Percentiles rank a stretch among this genome's conserved stretches.
Conservation (phyloP, 2,113 vertebrate genomes). For the Rhea pennata region DNA sequence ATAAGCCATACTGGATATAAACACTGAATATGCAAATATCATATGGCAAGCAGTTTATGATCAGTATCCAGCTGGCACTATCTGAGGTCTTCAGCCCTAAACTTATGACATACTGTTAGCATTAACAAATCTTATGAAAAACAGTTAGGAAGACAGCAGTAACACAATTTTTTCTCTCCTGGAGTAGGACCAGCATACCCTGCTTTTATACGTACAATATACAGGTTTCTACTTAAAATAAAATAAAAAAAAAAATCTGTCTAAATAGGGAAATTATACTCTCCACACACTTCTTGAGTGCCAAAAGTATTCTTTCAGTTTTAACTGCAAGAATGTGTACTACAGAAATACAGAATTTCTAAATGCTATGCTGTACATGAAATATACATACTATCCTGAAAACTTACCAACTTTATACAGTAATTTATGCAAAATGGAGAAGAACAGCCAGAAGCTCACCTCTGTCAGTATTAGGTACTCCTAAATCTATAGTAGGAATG, state of each 20-base stretch:
- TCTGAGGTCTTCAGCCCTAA: not conserved
- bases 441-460: constrained; percentile 75
- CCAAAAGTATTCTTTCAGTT: not conserved
- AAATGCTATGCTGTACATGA: not conserved
- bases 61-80: not conserved
- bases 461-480: constrained; percentile 94
- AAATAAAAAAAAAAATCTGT: not conserved
- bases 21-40: not conserved
- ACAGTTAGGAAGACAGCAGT: not conserved
- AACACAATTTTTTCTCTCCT: not conserved
- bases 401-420: not conserved
- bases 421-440: not conserved
- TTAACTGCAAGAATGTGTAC: not conserved
- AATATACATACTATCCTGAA: not conserved
- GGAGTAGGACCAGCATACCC: not conserved
- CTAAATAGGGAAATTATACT: not conserved
- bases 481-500: constrained; percentile 91
- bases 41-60: not conserved
- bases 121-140: not conserved
- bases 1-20: not conserved
- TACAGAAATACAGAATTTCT: not conserved
- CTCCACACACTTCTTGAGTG: not conserved
- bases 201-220: not conserved
- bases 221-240: not conserved
- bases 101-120: not conserved